Evolutionary conservation across 1,140 invertebrate species (phyloP).

Genomic region (Vanessa tameamea): DNA sequence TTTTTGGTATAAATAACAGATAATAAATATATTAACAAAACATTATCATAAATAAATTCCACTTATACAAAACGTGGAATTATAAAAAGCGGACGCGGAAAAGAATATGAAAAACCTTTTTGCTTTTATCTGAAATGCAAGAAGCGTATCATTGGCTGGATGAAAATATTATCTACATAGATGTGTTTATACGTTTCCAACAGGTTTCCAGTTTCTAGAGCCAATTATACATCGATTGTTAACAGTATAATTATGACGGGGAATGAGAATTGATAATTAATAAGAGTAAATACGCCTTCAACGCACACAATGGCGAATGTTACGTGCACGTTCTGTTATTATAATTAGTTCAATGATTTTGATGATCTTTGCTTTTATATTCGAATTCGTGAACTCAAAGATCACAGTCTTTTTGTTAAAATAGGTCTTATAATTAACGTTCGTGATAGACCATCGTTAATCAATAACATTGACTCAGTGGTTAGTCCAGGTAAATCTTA

Average conservation of each 20-base stretch:
- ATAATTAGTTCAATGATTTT: too few species aligned
- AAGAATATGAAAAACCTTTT: slow-evolving; percentile 14
- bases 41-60: background rate
- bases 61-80: background rate
- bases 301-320: too few species aligned
- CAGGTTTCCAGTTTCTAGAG: too few species aligned
- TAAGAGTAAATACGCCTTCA: background rate
- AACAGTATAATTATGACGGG: background rate
- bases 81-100: slow-evolving; percentile 1
- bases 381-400: too few species aligned
- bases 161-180: background rate
- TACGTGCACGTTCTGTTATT: too few species aligned
- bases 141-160: slow-evolving; percentile 1
- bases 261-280: background rate
- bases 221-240: background rate
- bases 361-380: too few species aligned
- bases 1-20: background rate
- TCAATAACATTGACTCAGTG: too few species aligned
- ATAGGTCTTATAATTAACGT: too few species aligned
- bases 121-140: slow-evolving; percentile 2
- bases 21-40: background rate
- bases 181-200: too few species aligned
- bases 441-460: too few species aligned
- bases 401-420: too few species aligned
- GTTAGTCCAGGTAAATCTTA: too few species aligned